phyloP scores from a whole-genome alignment of 2,797 vertebrate genomes.

The Hippocampus kuda region DNA sequence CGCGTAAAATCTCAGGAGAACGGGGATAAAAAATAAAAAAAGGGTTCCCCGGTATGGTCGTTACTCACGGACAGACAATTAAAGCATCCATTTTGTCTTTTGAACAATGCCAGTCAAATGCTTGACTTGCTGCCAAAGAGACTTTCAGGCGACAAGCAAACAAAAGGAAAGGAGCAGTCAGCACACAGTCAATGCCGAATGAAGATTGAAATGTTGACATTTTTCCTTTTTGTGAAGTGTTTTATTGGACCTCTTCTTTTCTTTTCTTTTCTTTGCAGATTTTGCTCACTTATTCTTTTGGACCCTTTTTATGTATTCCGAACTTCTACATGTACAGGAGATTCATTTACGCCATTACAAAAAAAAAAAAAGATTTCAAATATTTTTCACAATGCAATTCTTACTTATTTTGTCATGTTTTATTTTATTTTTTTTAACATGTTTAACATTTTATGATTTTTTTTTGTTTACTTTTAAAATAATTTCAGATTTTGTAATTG shows the following conservation, averaged over 20 bases:
- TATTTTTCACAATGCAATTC: too few species aligned
- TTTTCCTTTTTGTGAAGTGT: neutral
- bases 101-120: conserved; percentile 1
- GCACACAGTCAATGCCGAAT: neutral
- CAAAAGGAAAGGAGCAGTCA: neutral
- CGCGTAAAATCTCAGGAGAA: conserved; percentile 23
- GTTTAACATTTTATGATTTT: neutral
- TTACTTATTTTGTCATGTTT: neutral
- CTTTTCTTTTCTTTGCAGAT: too few species aligned
- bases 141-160: conserved; percentile 6
- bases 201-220: neutral
- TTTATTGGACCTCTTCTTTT: neutral
- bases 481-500: neutral
- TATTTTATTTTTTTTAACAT: neutral
- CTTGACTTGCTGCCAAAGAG: conserved; percentile 3
- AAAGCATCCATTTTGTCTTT: conserved; percentile 25
- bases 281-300: too few species aligned
- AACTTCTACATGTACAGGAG: too few species aligned
- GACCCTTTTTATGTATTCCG: too few species aligned
- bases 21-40: conserved; percentile 18
- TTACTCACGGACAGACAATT: conserved; percentile 50
- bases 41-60: neutral
- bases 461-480: neutral
- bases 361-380: too few species aligned
- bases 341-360: too few species aligned